Conservation (phyloP, 1,140 invertebrate genomes). For the Lucilia sericata region DNA sequence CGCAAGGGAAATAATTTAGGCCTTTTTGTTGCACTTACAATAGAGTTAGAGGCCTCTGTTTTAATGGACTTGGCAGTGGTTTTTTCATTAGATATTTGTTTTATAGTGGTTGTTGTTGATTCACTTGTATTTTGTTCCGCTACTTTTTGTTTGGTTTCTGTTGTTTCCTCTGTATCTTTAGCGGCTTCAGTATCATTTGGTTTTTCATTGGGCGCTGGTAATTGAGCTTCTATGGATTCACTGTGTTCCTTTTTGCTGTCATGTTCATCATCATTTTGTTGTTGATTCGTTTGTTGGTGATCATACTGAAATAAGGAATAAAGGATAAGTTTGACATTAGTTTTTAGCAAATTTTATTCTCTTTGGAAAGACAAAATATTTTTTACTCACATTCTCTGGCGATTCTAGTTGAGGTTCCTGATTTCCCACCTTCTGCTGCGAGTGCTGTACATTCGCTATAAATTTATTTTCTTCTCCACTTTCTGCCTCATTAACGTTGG, state of each 20-base stretch:
- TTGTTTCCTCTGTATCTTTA: background rate
- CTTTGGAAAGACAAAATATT: background rate
- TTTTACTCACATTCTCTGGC: constrained; percentile 40
- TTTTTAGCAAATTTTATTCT: background rate
- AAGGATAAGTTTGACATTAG: background rate
- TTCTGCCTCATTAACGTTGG: constrained; percentile 52
- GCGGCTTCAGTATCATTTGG: constrained; percentile 37
- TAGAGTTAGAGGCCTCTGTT: background rate
- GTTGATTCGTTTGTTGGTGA: background rate
- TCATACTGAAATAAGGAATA: background rate
- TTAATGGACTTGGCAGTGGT: background rate
- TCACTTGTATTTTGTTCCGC: constrained; percentile 43
- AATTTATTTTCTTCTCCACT: background rate
- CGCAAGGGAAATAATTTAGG: background rate
- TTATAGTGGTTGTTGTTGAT: background rate
- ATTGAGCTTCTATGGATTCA: constrained; percentile 61
- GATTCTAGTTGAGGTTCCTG: constrained; percentile 52
- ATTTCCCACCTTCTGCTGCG: constrained; percentile 41
- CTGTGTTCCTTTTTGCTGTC: constrained; percentile 44
- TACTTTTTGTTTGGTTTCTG: background rate
- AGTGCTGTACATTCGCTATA: background rate
- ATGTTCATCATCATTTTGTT: background rate
- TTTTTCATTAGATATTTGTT: constrained; percentile 2
- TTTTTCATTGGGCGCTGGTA: constrained; percentile 56
- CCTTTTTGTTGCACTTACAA: background rate